phyloP scores from a whole-genome alignment of 2,113 vertebrate genomes.

The Cyphomyrus plagiostoma region DNA sequence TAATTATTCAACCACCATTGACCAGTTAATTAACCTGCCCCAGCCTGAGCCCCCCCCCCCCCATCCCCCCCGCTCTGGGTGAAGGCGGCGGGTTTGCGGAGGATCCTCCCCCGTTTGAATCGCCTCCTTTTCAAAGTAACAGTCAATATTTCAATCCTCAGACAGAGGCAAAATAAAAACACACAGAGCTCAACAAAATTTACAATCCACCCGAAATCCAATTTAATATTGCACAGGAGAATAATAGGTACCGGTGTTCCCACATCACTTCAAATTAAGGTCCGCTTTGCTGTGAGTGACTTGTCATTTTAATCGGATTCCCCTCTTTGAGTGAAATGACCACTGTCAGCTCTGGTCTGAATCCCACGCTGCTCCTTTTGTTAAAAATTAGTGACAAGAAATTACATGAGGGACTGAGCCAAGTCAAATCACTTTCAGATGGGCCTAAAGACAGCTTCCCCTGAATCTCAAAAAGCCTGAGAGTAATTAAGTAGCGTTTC shows the following conservation, averaged over 20 bases:
- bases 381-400: background rate
- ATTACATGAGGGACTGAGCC: background rate
- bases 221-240: background rate
- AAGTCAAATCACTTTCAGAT: background rate
- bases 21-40: slow-evolving; percentile 32
- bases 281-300: background rate
- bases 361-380: background rate
- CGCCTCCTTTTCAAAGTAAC: background rate
- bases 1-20: slow-evolving; percentile 38
- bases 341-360: slow-evolving; percentile 19
- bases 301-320: slow-evolving; percentile 28
- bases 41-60: background rate
- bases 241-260: slow-evolving; percentile 1
- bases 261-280: slow-evolving; percentile 15
- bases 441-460: background rate
- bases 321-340: slow-evolving; percentile 7
- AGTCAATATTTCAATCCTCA: slow-evolving; percentile 1
- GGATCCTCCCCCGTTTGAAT: background rate
- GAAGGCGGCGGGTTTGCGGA: background rate
- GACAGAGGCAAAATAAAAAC: background rate
- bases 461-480: background rate
- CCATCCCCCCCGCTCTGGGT: no score
- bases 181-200: background rate
- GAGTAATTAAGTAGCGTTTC: background rate
- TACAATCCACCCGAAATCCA: slow-evolving; percentile 9